Conservation (phyloP, 2,797 vertebrate species). For the Onychomys arenicola region DNA sequence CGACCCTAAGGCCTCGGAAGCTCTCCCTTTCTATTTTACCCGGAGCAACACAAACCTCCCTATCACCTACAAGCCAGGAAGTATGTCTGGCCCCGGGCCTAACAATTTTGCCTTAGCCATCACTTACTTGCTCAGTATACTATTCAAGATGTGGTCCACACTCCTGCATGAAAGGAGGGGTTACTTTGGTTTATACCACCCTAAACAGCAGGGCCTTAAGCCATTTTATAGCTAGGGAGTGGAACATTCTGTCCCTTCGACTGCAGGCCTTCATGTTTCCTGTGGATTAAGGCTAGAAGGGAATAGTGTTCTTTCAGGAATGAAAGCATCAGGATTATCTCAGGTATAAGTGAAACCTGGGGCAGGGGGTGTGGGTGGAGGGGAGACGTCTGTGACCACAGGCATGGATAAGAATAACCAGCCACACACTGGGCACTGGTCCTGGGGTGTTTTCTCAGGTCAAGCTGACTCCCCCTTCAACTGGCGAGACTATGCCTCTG, state of each 20-base stretch:
- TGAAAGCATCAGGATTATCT: neutral
- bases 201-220: neutral
- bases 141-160: neutral
- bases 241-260: neutral
- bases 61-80: neutral
- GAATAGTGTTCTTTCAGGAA: neutral
- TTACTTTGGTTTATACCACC: neutral
- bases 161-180: neutral
- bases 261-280: neutral
- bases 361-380: no score
- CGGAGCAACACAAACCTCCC: neutral
- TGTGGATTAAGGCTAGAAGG: no score
- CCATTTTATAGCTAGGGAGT: neutral
- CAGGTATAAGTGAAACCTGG: neutral
- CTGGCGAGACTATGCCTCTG: neutral
- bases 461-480: neutral
- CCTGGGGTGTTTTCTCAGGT: neutral
- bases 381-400: no score
- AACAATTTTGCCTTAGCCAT: neutral
- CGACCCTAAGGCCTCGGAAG: neutral
- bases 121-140: neutral
- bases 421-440: neutral
- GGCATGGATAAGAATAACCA: neutral
- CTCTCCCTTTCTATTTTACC: neutral
- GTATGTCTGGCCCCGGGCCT: neutral